phyloP scores from a whole-genome alignment of 2,113 vertebrate genomes.

The Aix galericulata region DNA sequence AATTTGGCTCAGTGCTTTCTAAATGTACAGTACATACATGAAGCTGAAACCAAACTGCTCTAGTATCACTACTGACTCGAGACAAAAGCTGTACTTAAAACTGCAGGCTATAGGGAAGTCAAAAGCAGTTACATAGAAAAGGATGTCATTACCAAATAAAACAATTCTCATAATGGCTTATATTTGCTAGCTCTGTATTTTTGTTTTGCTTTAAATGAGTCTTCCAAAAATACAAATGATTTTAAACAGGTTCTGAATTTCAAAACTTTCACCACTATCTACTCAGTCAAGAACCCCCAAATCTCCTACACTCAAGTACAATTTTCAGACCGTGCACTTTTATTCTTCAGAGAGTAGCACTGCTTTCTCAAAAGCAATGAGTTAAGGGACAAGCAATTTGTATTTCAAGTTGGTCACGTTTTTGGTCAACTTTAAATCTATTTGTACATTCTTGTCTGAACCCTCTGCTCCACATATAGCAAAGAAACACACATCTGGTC shows the following conservation, averaged over 20 bases:
- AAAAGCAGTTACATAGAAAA: neutral
- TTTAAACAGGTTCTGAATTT: neutral
- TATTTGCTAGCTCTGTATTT: neutral
- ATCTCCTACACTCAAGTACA: neutral
- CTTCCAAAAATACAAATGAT: neutral
- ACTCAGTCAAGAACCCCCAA: neutral
- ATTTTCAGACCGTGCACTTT: neutral
- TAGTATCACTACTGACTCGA: neutral
- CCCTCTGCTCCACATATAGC: neutral
- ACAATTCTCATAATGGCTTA: neutral
- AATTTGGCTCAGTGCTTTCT: neutral
- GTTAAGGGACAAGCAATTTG: neutral
- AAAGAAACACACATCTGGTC: neutral
- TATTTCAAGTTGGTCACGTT: neutral
- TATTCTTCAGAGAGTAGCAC: neutral
- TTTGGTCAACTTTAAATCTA: neutral
- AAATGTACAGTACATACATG: fast-evolving
- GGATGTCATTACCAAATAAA: neutral
- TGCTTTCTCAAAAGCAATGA: neutral
- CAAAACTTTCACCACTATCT: neutral
- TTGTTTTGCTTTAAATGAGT: neutral
- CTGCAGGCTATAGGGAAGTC: neutral
- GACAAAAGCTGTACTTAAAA: neutral
- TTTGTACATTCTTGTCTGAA: neutral
- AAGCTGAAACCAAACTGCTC: neutral